phyloP scores from a whole-genome alignment of 2,888 invertebrate genomes.

The Lumbricus terrestris region DNA sequence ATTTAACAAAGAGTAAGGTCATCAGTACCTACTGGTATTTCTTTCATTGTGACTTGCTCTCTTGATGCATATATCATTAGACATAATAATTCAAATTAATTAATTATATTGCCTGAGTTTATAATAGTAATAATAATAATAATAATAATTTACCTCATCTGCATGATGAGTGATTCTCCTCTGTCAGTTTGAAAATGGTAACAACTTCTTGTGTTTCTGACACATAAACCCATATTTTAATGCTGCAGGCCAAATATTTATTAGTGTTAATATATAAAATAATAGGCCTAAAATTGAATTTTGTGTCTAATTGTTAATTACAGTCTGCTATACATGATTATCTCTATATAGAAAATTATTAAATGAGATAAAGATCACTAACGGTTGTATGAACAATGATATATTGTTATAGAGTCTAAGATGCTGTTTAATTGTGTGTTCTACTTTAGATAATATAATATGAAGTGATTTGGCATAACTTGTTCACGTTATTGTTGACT shows the following conservation, averaged over 20 bases:
- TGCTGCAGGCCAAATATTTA: background rate
- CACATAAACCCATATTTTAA: background rate
- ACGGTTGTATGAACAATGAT: background rate
- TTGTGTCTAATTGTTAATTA: background rate
- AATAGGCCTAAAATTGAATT: background rate
- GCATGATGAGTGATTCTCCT: background rate
- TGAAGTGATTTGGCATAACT: background rate
- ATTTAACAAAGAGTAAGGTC: background rate
- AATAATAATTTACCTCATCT: too few relatives aligned
- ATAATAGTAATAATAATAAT: background rate
- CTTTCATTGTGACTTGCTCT: background rate
- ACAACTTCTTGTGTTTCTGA: background rate
- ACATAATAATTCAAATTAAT: background rate
- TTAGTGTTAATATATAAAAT: background rate
- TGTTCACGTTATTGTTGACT: background rate
- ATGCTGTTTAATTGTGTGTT: background rate
- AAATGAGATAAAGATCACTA: background rate
- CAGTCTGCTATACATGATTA: background rate
- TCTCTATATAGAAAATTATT: background rate
- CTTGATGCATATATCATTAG: background rate
- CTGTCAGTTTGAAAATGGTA: background rate
- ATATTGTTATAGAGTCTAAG: background rate
- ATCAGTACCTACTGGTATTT: too few relatives aligned
- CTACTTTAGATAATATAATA: background rate
- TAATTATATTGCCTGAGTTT: background rate